These are phyloP conservation scores for Girardinus metallicus DNA, from an alignment of 2,797 vertebrate species.

Conservation along the genomic window DNA sequence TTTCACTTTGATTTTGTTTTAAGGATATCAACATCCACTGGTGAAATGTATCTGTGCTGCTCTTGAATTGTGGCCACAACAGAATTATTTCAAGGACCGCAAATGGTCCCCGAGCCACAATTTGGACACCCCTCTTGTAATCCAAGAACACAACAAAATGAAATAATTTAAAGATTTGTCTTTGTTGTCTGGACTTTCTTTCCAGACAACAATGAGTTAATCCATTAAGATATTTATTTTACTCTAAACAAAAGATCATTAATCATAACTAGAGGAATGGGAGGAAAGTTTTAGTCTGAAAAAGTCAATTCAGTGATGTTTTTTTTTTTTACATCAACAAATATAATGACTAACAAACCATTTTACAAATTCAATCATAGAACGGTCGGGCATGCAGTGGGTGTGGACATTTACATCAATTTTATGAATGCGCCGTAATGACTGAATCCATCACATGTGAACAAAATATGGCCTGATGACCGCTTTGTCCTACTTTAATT, in stretches of 20 bases:
- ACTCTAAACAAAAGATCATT: conserved; percentile 33
- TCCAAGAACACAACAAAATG: not conserved
- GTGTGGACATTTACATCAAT: conserved; percentile 71
- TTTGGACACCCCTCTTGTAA: not conserved
- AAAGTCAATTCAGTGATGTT: conserved; percentile 19
- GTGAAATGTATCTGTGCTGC: no score
- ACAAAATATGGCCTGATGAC: conserved; percentile 42
- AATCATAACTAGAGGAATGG: conserved; percentile 55
- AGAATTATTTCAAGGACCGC: no score
- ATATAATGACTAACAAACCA: conserved; percentile 40
- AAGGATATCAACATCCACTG: no score
- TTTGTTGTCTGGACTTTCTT: not conserved
- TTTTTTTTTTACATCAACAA: conserved; percentile 46
- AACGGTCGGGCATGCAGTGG: conserved; percentile 55
- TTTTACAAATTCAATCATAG: conserved; percentile 55
- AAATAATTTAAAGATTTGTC: not conserved
- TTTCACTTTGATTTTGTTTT: no score
- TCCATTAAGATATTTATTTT: conserved; percentile 25
- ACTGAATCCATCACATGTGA: conserved; percentile 69
- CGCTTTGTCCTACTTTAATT: conserved; percentile 66
- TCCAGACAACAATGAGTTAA: conserved; percentile 7
- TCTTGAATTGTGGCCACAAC: no score
- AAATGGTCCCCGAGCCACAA: no score
- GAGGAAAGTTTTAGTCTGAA: conserved; percentile 4
- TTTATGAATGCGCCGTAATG: conserved; percentile 65